Evolutionary conservation across 2,113 vertebrate genomes (phyloP).

Genomic region (Tragelaphus buxtoni): DNA sequence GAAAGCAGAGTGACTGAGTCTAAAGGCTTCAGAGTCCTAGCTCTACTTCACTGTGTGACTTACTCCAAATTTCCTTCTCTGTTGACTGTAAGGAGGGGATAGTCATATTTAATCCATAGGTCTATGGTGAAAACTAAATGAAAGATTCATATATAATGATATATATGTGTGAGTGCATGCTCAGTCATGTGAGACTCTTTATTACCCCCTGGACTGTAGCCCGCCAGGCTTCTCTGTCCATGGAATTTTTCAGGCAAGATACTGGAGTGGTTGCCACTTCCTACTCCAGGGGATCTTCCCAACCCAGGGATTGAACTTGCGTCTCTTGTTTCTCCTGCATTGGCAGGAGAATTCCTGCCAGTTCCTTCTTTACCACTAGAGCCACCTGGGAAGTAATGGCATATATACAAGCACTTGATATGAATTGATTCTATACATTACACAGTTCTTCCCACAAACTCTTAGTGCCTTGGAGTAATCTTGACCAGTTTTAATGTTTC

Average conservation of each 20-base stretch:
- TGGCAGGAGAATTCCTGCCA: background rate
- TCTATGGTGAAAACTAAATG: background rate
- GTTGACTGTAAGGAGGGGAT: background rate
- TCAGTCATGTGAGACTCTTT: background rate
- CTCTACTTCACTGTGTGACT: background rate
- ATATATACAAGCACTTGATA: background rate
- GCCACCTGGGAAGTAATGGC: background rate
- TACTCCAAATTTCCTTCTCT: background rate
- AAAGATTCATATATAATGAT: background rate
- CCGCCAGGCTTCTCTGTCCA: background rate
- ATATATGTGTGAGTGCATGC: background rate
- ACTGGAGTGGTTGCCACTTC: background rate
- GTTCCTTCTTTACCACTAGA: background rate
- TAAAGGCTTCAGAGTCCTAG: background rate
- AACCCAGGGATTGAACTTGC: background rate
- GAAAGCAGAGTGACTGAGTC: background rate
- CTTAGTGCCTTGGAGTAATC: background rate
- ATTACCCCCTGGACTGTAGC: background rate
- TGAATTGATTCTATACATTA: background rate
- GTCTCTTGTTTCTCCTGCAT: background rate
- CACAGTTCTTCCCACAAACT: background rate
- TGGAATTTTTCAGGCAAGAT: background rate
- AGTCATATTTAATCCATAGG: background rate
- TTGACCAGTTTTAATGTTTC: background rate
- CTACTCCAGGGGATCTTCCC: background rate